Evolutionary conservation across 2,888 invertebrate species (phyloP).

Genomic region (Frankliniella fusca): DNA sequence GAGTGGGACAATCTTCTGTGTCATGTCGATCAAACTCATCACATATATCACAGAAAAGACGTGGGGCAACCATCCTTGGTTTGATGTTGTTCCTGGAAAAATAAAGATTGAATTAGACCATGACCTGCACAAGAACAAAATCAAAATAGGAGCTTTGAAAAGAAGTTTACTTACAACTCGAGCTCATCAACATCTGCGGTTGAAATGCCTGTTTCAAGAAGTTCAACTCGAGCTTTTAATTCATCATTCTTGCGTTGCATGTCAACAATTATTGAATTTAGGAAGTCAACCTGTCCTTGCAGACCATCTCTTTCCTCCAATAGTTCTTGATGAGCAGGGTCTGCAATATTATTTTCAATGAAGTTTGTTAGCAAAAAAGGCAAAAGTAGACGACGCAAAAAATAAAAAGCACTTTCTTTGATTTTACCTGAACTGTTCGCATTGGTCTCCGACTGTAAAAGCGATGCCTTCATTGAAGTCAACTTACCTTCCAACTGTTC

Average conservation of each 20-base stretch:
- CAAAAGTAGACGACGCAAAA: background rate
- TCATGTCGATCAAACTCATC: conserved; percentile 95
- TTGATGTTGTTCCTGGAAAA: conserved; percentile 35
- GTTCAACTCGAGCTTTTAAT: conserved; percentile 70
- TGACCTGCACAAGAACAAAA: conserved; percentile 30
- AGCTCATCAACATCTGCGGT: conserved; percentile 50
- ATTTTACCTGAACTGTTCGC: conserved; percentile 37
- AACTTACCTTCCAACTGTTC: conserved; percentile 40
- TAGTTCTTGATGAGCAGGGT: conserved; percentile 38
- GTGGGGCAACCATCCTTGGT: conserved; percentile 56
- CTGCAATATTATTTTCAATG: conserved; percentile 34
- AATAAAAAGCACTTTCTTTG: background rate
- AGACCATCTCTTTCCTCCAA: conserved; percentile 45
- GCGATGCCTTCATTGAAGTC: conserved; percentile 39
- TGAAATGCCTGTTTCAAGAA: conserved; percentile 64
- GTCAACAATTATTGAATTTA: conserved; percentile 95
- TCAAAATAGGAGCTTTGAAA: background rate
- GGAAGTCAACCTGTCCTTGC: conserved; percentile 77
- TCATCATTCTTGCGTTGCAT: conserved; percentile 90
- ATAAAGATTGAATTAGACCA: conserved; percentile 44
- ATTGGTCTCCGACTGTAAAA: conserved; percentile 39
- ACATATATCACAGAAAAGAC: conserved; percentile 95
- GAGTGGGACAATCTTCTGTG: conserved; percentile 93
- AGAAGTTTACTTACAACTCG: conserved; percentile 47
- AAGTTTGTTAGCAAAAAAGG: background rate